Conservation (phyloP, 2,113 vertebrate species). For the Montifringilla adamsi region DNA sequence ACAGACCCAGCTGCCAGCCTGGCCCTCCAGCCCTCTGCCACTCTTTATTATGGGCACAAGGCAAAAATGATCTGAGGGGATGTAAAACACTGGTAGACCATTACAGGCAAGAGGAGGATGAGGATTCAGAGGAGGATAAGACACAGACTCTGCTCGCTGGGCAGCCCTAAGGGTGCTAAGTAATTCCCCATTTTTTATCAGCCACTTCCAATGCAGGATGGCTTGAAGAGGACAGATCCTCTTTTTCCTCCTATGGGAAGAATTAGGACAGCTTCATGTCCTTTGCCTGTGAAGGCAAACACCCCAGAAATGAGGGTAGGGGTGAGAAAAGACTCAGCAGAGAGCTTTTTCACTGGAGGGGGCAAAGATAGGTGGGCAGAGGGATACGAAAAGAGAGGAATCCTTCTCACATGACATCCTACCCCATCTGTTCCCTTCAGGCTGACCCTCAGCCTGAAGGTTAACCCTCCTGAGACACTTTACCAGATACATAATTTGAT, state of each 20-base stretch:
- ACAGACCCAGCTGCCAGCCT: not conserved
- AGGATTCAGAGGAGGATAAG: not conserved
- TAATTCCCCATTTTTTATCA: not conserved
- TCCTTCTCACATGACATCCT: not conserved
- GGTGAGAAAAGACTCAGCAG: not conserved
- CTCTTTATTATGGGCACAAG: not conserved
- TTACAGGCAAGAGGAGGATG: not conserved
- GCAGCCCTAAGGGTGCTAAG: not conserved
- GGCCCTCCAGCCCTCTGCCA: not conserved
- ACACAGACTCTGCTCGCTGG: accelerated
- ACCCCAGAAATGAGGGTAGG: not conserved
- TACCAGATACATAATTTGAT: not conserved
- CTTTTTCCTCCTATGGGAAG: not conserved
- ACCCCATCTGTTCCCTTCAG: not conserved
- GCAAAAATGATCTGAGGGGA: not conserved
- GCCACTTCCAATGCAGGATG: not conserved
- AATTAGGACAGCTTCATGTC: not conserved
- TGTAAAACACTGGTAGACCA: not conserved
- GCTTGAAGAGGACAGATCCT: not conserved
- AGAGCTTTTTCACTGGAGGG: not conserved
- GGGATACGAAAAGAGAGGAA: not conserved
- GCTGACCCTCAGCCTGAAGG: not conserved
- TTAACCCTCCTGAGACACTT: not conserved
- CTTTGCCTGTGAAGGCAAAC: not conserved
- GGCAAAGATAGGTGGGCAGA: not conserved